These are phyloP conservation scores for Habropoda laboriosa DNA, from an alignment of 1,140 invertebrate genomes.

Conservation along the genomic window DNA sequence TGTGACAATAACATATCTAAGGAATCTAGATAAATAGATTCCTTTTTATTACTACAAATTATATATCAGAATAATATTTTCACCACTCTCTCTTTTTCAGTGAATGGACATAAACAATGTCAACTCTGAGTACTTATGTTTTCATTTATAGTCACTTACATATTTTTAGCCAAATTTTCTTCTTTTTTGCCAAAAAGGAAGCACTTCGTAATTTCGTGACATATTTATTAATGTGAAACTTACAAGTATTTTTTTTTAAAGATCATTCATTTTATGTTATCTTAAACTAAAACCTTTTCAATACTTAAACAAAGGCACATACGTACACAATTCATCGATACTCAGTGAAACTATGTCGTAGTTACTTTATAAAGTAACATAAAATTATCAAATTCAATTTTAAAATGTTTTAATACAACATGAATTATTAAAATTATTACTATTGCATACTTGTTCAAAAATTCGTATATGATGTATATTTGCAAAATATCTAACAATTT, in stretches of 20 bases:
- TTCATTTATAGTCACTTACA: slow-evolving; percentile 15
- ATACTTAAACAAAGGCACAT: slow-evolving; percentile 48
- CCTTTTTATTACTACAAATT: slow-evolving; percentile 47
- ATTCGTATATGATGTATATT: not conserved
- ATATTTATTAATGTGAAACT: slow-evolving; percentile 43
- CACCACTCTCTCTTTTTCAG: not conserved
- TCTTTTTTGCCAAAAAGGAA: slow-evolving; percentile 31
- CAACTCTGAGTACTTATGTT: not conserved
- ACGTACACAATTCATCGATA: slow-evolving; percentile 31
- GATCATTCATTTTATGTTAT: slow-evolving; percentile 29
- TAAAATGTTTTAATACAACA: slow-evolving; percentile 4
- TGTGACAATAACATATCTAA: slow-evolving; percentile 25
- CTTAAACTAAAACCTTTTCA: slow-evolving; percentile 38
- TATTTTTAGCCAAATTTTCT: not conserved
- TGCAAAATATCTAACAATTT: slow-evolving; percentile 26
- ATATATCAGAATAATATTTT: slow-evolving; percentile 57
- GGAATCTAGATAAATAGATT: slow-evolving; percentile 40
- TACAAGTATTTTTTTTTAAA: slow-evolving; percentile 39
- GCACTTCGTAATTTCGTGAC: slow-evolving; percentile 35
- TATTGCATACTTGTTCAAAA: slow-evolving; percentile 18
- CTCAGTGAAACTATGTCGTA: slow-evolving; percentile 25
- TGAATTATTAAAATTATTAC: slow-evolving; percentile 18
- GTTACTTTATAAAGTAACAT: slow-evolving; percentile 18
- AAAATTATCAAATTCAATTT: slow-evolving; percentile 32
- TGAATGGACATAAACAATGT: not conserved